These are phyloP conservation scores for Pediacus dermestoides DNA, from an alignment of 2,888 invertebrate species.

Conservation along the genomic window DNA sequence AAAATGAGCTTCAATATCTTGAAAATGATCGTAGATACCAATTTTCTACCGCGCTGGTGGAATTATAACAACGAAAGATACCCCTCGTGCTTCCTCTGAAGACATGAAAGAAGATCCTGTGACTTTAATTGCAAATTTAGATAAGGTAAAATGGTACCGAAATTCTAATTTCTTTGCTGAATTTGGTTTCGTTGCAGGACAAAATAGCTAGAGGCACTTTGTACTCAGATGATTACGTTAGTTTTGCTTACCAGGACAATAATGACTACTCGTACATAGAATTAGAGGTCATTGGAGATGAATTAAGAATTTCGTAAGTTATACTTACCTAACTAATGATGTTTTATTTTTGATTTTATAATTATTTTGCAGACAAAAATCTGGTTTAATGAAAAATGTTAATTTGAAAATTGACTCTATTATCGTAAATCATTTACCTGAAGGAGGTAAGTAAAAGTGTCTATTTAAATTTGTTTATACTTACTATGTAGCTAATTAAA, in stretches of 20 bases:
- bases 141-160: slow-evolving; percentile 25
- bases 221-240: slow-evolving; percentile 87
- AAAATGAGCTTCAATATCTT: too few relatives aligned
- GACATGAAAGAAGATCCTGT: slow-evolving; percentile 33
- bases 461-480: too few relatives aligned
- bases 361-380: not conserved
- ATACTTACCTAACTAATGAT: not conserved
- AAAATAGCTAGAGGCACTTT: slow-evolving; percentile 58
- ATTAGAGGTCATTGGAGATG: slow-evolving; percentile 10
- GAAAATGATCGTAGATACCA: slow-evolving; percentile 30
- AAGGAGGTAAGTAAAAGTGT: too few relatives aligned
- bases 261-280: slow-evolving; percentile 19
- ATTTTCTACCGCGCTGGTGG: slow-evolving; percentile 39
- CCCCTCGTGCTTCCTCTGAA: slow-evolving; percentile 23
- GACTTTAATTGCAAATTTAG: slow-evolving; percentile 31
- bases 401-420: too few relatives aligned
- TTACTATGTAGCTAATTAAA: too few relatives aligned
- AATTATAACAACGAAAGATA: slow-evolving; percentile 33
- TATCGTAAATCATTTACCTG: too few relatives aligned
- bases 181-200: not conserved
- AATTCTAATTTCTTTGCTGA: too few relatives aligned
- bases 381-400: not conserved
- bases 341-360: not conserved
- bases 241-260: slow-evolving; percentile 50
- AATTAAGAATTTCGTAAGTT: not conserved